A percentile compares a stretch with the other conserved stretches of the same genome.
Evolutionary conservation across 2,797 vertebrate species (phyloP).

Genomic region (Anguilla pacifica): DNA sequence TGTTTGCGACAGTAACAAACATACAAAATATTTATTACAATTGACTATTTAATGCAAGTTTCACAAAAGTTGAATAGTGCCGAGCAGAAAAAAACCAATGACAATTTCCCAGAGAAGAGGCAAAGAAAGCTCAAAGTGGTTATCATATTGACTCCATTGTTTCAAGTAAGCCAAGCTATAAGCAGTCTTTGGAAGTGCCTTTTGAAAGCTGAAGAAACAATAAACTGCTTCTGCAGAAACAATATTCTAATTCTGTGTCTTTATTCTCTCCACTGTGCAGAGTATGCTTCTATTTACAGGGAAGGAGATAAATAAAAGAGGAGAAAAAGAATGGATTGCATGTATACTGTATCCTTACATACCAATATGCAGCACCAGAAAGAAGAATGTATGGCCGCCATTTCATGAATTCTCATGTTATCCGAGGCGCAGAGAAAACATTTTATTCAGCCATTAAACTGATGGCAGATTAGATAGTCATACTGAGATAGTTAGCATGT

Average conservation of each 20-base stretch:
- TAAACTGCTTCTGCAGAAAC: no score
- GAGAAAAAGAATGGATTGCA: not conserved
- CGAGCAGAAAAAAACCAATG: no score
- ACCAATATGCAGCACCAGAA: no score
- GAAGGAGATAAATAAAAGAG: not conserved
- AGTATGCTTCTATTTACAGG: not conserved
- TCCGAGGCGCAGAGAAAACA: no score
- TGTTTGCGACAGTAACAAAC: not conserved
- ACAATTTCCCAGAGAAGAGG: not conserved
- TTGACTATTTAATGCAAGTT: no score
- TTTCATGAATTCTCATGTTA: no score
- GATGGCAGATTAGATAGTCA: not conserved
- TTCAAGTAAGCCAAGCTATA: not conserved
- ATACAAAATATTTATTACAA: no score
- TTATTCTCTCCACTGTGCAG: not conserved
- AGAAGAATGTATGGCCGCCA: no score
- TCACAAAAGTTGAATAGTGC: no score
- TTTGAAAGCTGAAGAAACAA: not conserved
- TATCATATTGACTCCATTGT: not conserved
- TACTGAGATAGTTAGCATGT: not conserved
- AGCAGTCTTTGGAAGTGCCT: not conserved
- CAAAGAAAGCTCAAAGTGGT: not conserved
- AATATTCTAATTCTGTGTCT: not conserved
- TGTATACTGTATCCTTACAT: not conserved
- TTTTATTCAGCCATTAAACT: not conserved